Base-by-base conservation (phyloP, 2,113 vertebrate genomes). In the Gymnocephalus cernua region DNA sequence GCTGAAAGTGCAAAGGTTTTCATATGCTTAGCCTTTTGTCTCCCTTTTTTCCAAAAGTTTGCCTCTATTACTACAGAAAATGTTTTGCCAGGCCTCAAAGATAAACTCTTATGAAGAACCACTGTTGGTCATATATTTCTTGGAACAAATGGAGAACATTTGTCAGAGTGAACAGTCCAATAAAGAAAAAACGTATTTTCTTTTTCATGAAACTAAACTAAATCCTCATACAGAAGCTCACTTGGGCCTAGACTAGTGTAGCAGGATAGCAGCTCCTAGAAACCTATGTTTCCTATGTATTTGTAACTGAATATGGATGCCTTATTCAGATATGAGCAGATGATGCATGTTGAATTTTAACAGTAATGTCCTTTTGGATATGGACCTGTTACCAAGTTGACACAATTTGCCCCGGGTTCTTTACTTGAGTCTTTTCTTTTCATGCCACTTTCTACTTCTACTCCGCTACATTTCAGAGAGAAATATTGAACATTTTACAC, bases 81-180 rank as follows among this genome's bases (percentile, higher is more conserved):
- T 78, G 67, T 77, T 89, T 85, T 48, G 0, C 57, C 35, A 16
- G 48, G 50, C 18, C 68, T 88, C 9, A 48, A 27, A 88, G 86
- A 92, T 89, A 84, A 88, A 70, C 73, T 63, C 59, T 68, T 53
- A 70, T 66, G 74, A 87, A 80, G 68, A 83, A 61, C 65, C 58
- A 44, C 69, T 73, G 85, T 50, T 80, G 80, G 59, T 79, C 59
- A 62, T 70, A 54, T 63, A 25, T 82, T 88, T 78, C 54, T 67
- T 54, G 51, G 68, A 82, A 79, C 82, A 86, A 89, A 88, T 85
- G 45, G 78, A 38, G 70, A 80, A 77, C 82, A 86, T 93, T 89
- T 87, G 82, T 91, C 87, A 88, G 54, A 74, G 81, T 0, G 54
- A 83, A 74, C 72, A 74, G 83, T 53, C 66, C 77, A 72, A 71